phyloP scores from a whole-genome alignment of 2,113 vertebrate species.

The Equus quagga region DNA sequence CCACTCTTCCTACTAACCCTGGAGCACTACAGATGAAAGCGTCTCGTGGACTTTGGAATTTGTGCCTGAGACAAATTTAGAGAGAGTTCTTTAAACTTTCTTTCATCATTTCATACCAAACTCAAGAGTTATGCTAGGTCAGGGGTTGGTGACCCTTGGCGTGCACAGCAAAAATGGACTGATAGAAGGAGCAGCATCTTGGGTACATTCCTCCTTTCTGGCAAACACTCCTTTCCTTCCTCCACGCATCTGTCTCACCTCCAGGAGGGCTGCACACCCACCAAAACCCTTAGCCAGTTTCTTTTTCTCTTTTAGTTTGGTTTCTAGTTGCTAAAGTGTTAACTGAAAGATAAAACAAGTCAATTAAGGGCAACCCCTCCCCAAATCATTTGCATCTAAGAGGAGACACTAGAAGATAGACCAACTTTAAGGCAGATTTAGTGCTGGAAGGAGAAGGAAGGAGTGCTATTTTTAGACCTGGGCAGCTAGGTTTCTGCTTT shows the following conservation, averaged over 20 bases:
- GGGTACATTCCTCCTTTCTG: neutral
- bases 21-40: conserved; percentile 38
- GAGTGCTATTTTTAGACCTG: neutral
- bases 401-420: neutral
- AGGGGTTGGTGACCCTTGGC: conserved; percentile 1
- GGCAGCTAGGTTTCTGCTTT: neutral
- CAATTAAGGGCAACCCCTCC: neutral
- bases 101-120: conserved; percentile 66
- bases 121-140: conserved; percentile 41
- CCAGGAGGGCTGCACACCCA: neutral
- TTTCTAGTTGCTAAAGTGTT: conserved; percentile 22
- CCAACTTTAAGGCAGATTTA: neutral
- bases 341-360: neutral
- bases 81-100: conserved; percentile 26
- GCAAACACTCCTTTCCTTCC: neutral
- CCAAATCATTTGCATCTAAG: neutral
- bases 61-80: conserved; percentile 10
- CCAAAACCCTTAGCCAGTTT: neutral
- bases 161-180: neutral
- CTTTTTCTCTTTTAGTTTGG: neutral
- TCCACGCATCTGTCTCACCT: neutral
- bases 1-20: conserved; percentile 1
- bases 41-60: conserved; percentile 4
- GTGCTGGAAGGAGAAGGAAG: neutral
- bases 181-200: neutral